Base-by-base conservation (phyloP, 2,888 invertebrate genomes). In the Iphiclides podalirius region DNA sequence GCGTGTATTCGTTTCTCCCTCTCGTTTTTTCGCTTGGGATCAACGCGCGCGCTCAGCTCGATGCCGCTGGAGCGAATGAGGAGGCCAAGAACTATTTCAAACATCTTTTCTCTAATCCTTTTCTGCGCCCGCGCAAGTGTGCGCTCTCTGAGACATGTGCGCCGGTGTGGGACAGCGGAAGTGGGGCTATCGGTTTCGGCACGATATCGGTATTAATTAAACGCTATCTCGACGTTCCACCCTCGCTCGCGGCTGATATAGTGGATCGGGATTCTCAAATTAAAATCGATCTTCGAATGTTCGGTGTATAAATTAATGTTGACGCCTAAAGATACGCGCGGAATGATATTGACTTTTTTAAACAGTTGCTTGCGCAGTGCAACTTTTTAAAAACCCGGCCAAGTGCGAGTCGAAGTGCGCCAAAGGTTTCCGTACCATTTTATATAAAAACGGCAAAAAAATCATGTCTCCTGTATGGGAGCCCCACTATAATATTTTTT, bases 101-200 rank as follows among this genome's bases (percentile, higher is more conserved):
- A 79, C 72, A 82, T 82, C 78, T 84, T 81, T 81, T 79, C 82
- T 83, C 82, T 83, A 82, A 82, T 81, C 81, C 82, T 82, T 82
- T 81, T 73, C 79, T 75, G 75, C 72, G 66, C 70, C 59, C 63
- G 70, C 73, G 68, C 70, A 68, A 72, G 79, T 82, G 80, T 76
- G 79, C 62, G 66, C 64, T 59, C 53, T 58, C 51, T 61, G 55
- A 54, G 54, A 58, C 70, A 74, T 73, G 72, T 65, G 54, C n/a
- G n/a, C 47, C 65, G 50, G 75, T 76, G 76, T 75, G n/a, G n/a
- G n/a, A n/a, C n/a, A n/a, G 50, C 59, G 67, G 66, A 67, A 68
- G 65, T 64, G 66, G 66, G 69, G 63, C 63, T 69, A 62, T 66
- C 62, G 63, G 55, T 62, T 66, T 54, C 54, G 52, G 60, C 62